These are phyloP conservation scores for Sitophilus oryzae DNA, from an alignment of 1,140 invertebrate genomes.

Conservation along the genomic window DNA sequence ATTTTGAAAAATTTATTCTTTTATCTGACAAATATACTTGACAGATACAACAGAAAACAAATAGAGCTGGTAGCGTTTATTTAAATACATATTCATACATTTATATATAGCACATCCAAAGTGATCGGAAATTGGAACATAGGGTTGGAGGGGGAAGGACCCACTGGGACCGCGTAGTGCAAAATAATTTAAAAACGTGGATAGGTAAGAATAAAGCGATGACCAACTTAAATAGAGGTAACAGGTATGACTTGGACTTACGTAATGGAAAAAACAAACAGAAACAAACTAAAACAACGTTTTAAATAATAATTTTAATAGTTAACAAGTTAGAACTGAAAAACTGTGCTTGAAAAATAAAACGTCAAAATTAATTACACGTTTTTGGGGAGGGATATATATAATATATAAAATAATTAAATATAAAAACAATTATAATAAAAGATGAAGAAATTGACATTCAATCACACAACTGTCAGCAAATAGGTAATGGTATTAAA, in stretches of 20 bases:
- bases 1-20: slow-evolving; percentile 44
- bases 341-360: slow-evolving; percentile 34
- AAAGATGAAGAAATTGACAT: slow-evolving; percentile 35
- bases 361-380: slow-evolving; percentile 37
- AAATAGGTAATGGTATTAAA: slow-evolving; percentile 23
- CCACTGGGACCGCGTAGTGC: slow-evolving; percentile 38
- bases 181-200: slow-evolving; percentile 29
- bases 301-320: slow-evolving; percentile 44
- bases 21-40: slow-evolving; percentile 43
- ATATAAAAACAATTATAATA: slow-evolving; percentile 32
- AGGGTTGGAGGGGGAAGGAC: slow-evolving; percentile 30
- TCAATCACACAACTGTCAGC: slow-evolving; percentile 41
- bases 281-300: slow-evolving; percentile 41
- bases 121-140: slow-evolving; percentile 38
- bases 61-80: slow-evolving; percentile 46
- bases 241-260: slow-evolving; percentile 31
- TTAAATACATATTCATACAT: slow-evolving; percentile 48
- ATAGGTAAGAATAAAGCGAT: slow-evolving; percentile 14
- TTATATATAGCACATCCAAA: slow-evolving; percentile 48
- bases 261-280: slow-evolving; percentile 40
- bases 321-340: slow-evolving; percentile 44
- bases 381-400: slow-evolving; percentile 24
- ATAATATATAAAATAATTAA: slow-evolving; percentile 30
- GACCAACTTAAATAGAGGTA: slow-evolving; percentile 35
- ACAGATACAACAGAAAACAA: slow-evolving; percentile 46